Percentiles rank a stretch among this genome's conserved stretches.
These are phyloP conservation scores for Siniperca undulata DNA, from an alignment of 2,797 vertebrate species.

Conservation along the genomic window DNA sequence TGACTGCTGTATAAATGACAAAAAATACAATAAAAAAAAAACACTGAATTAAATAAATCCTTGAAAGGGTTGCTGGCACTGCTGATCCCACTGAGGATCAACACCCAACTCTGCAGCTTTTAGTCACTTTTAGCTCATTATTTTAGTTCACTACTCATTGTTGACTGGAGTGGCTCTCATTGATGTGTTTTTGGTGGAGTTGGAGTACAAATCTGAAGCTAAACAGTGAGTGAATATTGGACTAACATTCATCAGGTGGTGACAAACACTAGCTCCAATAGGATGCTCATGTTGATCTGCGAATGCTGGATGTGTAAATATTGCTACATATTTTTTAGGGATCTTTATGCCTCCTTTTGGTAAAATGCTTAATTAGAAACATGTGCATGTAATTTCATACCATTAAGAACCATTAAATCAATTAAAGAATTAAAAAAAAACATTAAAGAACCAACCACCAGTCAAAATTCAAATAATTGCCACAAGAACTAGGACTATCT, in stretches of 20 bases:
- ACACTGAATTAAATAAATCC: neutral
- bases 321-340: neutral
- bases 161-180: neutral
- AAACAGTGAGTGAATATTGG: neutral
- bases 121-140: neutral
- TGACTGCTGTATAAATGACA: neutral
- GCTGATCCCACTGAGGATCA: slow-evolving; percentile 5
- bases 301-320: neutral
- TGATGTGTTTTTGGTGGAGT: neutral
- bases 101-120: neutral
- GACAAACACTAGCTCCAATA: neutral
- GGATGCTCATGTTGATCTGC: neutral
- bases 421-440: too few relatives aligned
- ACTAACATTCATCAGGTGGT: neutral
- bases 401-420: neutral
- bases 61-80: slow-evolving; percentile 4
- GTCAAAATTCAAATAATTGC: neutral
- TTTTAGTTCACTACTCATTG: neutral
- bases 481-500: neutral
- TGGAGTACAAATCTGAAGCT: neutral
- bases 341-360: neutral
- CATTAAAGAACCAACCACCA: too few relatives aligned
- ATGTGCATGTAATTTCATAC: neutral
- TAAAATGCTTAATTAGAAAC: neutral
- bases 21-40: neutral